Evolutionary conservation across 2,113 vertebrate species (phyloP).

Genomic region (Miniopterus natalensis): DNA sequence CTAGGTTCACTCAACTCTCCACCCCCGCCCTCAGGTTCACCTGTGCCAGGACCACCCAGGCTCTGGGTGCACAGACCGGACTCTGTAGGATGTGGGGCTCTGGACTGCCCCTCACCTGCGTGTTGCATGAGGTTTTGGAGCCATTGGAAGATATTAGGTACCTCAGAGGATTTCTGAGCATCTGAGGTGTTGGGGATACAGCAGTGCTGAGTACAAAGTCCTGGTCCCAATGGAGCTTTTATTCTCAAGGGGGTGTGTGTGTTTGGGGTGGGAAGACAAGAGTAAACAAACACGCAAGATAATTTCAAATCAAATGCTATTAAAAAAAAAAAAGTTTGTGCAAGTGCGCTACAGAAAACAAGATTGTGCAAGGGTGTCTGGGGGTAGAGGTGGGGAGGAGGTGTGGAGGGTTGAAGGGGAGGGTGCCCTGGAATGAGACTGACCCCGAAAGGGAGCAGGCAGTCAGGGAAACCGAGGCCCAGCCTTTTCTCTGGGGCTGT

Average conservation of each 20-base stretch:
- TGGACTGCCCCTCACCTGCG: not conserved
- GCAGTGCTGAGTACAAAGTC: not conserved
- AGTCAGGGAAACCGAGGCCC: not conserved
- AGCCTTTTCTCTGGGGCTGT: not conserved
- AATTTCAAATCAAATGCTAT: slow-evolving; percentile 31
- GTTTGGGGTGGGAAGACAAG: not conserved
- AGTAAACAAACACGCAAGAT: slow-evolving; percentile 17
- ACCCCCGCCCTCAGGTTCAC: not conserved
- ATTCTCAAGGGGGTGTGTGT: not conserved
- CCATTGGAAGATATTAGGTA: not conserved
- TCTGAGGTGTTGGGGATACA: not conserved
- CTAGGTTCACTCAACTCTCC: slow-evolving; percentile 16
- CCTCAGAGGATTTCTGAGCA: not conserved
- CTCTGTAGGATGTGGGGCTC: not conserved
- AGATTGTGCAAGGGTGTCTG: slow-evolving; percentile 51
- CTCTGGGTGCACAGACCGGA: not conserved
- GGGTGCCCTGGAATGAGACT: not conserved
- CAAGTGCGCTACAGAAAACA: slow-evolving; percentile 50
- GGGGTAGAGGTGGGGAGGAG: not conserved
- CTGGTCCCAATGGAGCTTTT: not conserved
- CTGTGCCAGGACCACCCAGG: slow-evolving; percentile 66
- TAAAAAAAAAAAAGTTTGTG: slow-evolving; percentile 55
- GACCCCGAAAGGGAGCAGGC: not conserved
- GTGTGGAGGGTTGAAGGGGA: not conserved
- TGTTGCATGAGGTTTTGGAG: not conserved